phyloP scores from a whole-genome alignment of 2,888 invertebrate species.

The Tribolium freemani region DNA sequence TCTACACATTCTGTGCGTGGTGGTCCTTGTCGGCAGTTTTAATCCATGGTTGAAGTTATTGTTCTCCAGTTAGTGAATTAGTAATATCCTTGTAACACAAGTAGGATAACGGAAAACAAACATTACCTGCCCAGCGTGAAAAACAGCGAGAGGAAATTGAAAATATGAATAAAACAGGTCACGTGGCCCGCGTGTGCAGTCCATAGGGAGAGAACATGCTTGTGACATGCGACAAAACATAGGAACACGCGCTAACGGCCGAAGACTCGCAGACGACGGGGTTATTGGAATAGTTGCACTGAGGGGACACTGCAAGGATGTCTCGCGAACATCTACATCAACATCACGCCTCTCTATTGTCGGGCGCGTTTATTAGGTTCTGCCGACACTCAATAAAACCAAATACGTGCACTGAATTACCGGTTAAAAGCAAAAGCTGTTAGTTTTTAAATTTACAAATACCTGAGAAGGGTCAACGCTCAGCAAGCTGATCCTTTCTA shows the following conservation, averaged over 20 bases:
- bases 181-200: slow-evolving; percentile 47
- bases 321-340: slow-evolving; percentile 50
- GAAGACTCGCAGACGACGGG: slow-evolving; percentile 29
- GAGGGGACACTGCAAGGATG: slow-evolving; percentile 32
- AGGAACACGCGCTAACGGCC: slow-evolving; percentile 37
- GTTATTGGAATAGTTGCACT: slow-evolving; percentile 42
- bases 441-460: slow-evolving; percentile 20
- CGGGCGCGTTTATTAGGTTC: slow-evolving; percentile 52
- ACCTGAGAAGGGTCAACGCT: not conserved
- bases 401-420: slow-evolving; percentile 48
- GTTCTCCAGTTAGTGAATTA: slow-evolving; percentile 46
- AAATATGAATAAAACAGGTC: slow-evolving; percentile 56
- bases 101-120: slow-evolving; percentile 49
- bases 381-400: slow-evolving; percentile 52
- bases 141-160: slow-evolving; percentile 53
- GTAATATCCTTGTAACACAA: slow-evolving; percentile 43
- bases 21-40: slow-evolving; percentile 2
- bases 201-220: slow-evolving; percentile 42
- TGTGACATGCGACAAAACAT: slow-evolving; percentile 46
- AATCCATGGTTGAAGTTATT: slow-evolving; percentile 20
- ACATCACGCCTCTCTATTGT: slow-evolving; percentile 47
- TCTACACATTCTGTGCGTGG: not conserved
- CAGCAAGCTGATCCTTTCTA: not conserved
- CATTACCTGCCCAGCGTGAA: slow-evolving; percentile 50
- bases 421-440: slow-evolving; percentile 25